Evolutionary conservation across 2,113 vertebrate genomes (phyloP).

Genomic region (Pygoscelis adeliae): DNA sequence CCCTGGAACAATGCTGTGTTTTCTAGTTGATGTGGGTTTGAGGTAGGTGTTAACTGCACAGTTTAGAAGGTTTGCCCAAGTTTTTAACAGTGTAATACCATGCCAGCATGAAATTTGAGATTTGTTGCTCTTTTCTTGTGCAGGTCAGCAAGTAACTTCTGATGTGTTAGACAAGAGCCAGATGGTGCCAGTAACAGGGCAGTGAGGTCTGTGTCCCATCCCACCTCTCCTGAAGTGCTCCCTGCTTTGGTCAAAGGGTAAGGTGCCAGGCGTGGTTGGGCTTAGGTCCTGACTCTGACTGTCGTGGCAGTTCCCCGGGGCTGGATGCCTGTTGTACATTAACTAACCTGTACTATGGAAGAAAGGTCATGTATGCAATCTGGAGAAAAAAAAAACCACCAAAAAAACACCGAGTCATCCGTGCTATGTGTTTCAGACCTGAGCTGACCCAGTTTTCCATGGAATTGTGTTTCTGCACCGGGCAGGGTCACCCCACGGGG

Average conservation of each 20-base stretch:
- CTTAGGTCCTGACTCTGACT: not conserved
- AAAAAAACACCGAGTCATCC: not conserved
- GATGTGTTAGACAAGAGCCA: not conserved
- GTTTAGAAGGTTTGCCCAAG: not conserved
- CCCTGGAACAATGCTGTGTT: not conserved
- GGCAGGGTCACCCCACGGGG: not conserved
- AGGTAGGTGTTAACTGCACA: not conserved
- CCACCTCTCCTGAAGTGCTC: not conserved
- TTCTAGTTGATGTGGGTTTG: not conserved
- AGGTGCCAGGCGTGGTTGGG: not conserved
- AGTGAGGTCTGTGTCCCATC: not conserved
- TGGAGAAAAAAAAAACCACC: not conserved
- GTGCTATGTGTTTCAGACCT: not conserved
- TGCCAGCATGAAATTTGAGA: not conserved
- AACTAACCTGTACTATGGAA: slow-evolving; percentile 27
- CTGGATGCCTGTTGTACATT: slow-evolving; percentile 19
- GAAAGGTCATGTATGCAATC: not conserved
- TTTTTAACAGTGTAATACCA: not conserved
- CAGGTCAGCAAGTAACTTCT: not conserved
- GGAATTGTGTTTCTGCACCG: not conserved
- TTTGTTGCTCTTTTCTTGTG: not conserved
- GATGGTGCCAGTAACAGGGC: not conserved
- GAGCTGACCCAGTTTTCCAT: slow-evolving; percentile 25
- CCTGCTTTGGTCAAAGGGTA: not conserved
- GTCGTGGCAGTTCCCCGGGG: fast-evolving